phyloP scores from a whole-genome alignment of 2,113 vertebrate genomes.

The Chlamydotis undulata region DNA sequence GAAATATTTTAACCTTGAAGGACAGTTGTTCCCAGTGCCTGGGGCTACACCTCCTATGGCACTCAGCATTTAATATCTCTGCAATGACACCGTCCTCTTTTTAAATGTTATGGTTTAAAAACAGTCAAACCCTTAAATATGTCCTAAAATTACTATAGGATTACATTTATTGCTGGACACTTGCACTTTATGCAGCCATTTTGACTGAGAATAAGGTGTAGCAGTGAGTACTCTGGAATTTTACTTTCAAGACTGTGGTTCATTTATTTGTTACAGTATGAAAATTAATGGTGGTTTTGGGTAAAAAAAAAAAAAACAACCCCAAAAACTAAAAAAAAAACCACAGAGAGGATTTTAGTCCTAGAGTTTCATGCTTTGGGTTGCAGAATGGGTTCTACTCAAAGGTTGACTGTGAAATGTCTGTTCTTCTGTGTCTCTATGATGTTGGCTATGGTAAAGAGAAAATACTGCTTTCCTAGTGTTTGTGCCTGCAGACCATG shows the following conservation, averaged over 20 bases:
- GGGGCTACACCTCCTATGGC: not conserved
- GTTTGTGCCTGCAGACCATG: accelerated
- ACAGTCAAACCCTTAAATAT: not conserved
- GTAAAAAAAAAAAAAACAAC: not conserved
- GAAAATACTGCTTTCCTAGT: not conserved
- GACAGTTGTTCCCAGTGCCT: accelerated
- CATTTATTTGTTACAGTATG: not conserved
- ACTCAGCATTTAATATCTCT: not conserved
- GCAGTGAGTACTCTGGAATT: not conserved
- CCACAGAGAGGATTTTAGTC: not conserved
- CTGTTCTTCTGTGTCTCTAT: accelerated
- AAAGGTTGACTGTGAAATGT: not conserved
- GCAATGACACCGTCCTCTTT: not conserved
- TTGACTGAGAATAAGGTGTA: not conserved
- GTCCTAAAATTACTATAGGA: not conserved
- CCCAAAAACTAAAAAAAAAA: not conserved
- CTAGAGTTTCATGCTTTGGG: not conserved
- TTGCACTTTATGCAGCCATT: not conserved
- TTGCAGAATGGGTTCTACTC: not conserved
- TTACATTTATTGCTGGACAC: not conserved
- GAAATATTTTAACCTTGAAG: not conserved
- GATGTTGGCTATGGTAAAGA: not conserved
- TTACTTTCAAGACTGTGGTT: not conserved
- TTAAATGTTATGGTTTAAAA: not conserved
- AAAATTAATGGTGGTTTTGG: not conserved